Evolutionary conservation across 2,888 invertebrate species (phyloP), one percentile per base, ranked within the genome.

Genomic region (Andrena marginata): DNA sequence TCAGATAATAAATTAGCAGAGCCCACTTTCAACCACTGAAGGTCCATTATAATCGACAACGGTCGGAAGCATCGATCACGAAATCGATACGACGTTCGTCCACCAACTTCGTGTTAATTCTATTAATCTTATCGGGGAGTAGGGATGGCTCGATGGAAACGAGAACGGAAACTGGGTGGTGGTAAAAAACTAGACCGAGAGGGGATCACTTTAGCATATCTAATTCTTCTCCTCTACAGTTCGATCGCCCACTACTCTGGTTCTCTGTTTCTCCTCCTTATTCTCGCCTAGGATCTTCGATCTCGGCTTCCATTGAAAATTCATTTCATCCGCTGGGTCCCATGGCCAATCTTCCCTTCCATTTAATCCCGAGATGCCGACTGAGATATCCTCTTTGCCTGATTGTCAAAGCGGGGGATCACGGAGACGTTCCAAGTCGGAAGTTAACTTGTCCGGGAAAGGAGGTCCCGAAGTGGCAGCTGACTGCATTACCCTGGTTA

Each of bases 281-380:
- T 68, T 84, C 82, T 71, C 76, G 65, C 71, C 73, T 59, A 76
- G 72, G 71, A 79, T 80, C 77, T 75, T 85, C 85, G 85, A 85
- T 87, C 85, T 77, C 70, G 68, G 81, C 74, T 83, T 89, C 73
- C 89, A 91, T 91, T 91, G 91, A 91, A 91, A 91, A 91, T 91
- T 91, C 90, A 91, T 91, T 91, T 89, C 85, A 87, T 85, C 89
- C 87, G 86, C 87, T 84, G 88, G 81, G 89, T 91, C 87, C 89
- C 89, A 86, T 89, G 86, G 88, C 89, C 90, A 89, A 90, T 90
- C 89, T 90, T 89, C 88, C 85, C 82, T 87, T 83, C 85, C 89
- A 89, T 91, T 91, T 91, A 92, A 91, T 91, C 90, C 86, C 71
- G 73, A 86, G 82, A 87, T 87, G 85, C 81, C 85, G 82, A 83